Evolutionary conservation across 2,113 vertebrate species (phyloP).

Genomic region (Heteronetta atricapilla): DNA sequence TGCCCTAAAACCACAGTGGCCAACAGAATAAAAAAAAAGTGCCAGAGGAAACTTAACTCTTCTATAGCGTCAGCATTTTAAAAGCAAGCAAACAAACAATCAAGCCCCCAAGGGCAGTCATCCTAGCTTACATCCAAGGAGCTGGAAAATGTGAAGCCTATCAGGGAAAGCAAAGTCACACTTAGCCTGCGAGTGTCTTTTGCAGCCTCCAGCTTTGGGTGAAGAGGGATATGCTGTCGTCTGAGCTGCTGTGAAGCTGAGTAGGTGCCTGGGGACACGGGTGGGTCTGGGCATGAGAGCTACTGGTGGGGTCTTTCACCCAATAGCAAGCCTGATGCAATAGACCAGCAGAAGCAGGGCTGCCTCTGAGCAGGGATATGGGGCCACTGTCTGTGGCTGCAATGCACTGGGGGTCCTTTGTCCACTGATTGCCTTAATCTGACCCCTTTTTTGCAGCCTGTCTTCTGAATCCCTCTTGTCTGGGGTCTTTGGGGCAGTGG

Average conservation of each 20-base stretch:
- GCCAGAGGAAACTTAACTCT: background rate
- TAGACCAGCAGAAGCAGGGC: background rate
- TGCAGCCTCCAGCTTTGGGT: background rate
- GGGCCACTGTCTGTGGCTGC: background rate
- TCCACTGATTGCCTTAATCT: background rate
- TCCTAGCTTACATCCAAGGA: background rate
- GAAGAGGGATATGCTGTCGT: background rate
- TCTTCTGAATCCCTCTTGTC: background rate
- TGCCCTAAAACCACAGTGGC: background rate
- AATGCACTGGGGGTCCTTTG: background rate
- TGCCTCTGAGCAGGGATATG: background rate
- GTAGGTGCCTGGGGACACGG: background rate
- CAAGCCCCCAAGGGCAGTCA: background rate
- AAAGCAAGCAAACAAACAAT: background rate
- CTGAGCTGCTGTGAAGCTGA: fast-evolving
- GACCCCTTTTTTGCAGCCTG: background rate
- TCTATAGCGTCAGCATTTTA: background rate
- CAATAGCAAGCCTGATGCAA: fast-evolving
- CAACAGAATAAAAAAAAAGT: background rate
- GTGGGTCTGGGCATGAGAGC: background rate
- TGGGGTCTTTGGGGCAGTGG: background rate
- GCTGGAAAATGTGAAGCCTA: background rate
- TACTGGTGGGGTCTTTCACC: background rate
- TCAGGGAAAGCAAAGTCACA: background rate
- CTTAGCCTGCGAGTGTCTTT: background rate